phyloP scores from a whole-genome alignment of 2,888 invertebrate species.

The Meteorus cinctellus region DNA sequence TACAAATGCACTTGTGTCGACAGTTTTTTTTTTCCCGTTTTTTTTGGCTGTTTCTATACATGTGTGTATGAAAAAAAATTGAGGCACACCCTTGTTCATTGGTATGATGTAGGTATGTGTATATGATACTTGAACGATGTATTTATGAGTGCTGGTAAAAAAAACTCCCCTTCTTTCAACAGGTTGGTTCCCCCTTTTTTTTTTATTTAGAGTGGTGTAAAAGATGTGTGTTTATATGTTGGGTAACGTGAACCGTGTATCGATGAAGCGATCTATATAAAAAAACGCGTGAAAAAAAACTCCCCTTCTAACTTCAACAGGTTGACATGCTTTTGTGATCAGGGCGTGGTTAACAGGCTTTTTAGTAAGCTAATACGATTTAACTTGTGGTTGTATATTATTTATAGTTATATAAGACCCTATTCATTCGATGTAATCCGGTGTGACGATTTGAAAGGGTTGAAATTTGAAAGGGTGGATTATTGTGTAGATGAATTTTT shows the following conservation, averaged over 20 bases:
- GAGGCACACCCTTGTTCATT: conserved; percentile 13
- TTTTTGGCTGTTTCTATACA: conserved; percentile 34
- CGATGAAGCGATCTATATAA: conserved; percentile 42
- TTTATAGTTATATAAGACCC: background rate
- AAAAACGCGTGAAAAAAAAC: conserved; percentile 57
- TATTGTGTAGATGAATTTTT: background rate
- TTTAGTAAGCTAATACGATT: conserved; percentile 45
- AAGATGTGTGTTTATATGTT: conserved; percentile 5
- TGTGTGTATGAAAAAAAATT: conserved; percentile 48
- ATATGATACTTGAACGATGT: conserved; percentile 25
- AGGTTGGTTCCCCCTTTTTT: conserved; percentile 48
- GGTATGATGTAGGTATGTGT: background rate
- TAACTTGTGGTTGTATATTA: conserved; percentile 22
- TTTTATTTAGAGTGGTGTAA: conserved; percentile 38
- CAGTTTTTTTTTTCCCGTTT: background rate
- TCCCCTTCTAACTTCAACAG: conserved; percentile 62
- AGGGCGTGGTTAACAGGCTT: conserved; percentile 53
- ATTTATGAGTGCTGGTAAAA: conserved; percentile 38
- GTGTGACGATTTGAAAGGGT: conserved; percentile 36
- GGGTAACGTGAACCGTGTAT: conserved; percentile 35
- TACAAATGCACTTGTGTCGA: background rate
- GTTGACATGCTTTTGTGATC: conserved; percentile 55
- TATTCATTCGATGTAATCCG: conserved; percentile 26
- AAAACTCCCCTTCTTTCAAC: conserved; percentile 57
- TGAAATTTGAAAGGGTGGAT: conserved; percentile 10